phyloP scores from a whole-genome alignment of 2,888 invertebrate genomes.

The Helleia helle region DNA sequence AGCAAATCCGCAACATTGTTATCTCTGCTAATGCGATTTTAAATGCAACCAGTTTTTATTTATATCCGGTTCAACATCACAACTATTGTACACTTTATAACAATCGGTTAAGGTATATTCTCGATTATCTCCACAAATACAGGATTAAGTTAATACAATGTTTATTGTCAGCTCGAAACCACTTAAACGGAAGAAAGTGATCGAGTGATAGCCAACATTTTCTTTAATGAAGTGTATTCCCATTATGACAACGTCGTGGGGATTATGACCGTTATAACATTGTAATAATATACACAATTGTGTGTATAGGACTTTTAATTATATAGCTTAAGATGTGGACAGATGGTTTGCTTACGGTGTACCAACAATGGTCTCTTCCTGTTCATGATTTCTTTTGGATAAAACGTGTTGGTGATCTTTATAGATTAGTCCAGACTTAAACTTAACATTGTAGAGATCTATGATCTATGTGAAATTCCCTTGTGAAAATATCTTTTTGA shows the following conservation, averaged over 20 bases:
- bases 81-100: conserved; percentile 13
- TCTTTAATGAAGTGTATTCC: conserved; percentile 24
- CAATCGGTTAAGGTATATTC: conserved; percentile 13
- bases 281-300: conserved; percentile 13
- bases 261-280: conserved; percentile 16
- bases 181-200: conserved; percentile 35
- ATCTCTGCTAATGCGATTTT: conserved; percentile 46
- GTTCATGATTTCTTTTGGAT: neutral
- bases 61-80: conserved; percentile 34
- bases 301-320: conserved; percentile 16
- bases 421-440: neutral
- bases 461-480: neutral
- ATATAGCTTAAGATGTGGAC: conserved; percentile 13
- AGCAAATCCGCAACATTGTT: conserved; percentile 58
- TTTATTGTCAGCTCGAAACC: conserved; percentile 38
- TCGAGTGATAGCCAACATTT: conserved; percentile 24
- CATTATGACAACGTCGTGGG: conserved; percentile 8
- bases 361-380: neutral
- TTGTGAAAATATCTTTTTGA: neutral
- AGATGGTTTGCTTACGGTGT: conserved; percentile 24
- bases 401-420: neutral
- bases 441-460: neutral
- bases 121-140: conserved; percentile 12
- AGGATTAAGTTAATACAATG: conserved; percentile 34
- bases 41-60: conserved; percentile 39